Percentiles rank a stretch among this genome's conserved stretches.
These are phyloP conservation scores for Falco rusticolus DNA, from an alignment of 2,797 vertebrate species.

Conservation along the genomic window DNA sequence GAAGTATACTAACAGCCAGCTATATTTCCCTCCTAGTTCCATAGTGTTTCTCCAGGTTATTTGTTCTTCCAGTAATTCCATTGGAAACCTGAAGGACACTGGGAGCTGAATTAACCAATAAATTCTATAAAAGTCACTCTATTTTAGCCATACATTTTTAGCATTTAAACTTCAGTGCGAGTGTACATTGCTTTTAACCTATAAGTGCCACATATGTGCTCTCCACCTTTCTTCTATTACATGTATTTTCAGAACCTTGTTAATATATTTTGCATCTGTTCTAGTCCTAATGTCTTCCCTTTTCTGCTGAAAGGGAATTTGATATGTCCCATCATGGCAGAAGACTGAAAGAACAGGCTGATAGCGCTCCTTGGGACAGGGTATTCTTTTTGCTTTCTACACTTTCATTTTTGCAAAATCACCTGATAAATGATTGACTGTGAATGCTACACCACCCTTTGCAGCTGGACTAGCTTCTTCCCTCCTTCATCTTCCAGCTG, in stretches of 20 bases:
- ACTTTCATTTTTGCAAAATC: background rate
- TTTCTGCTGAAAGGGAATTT: background rate
- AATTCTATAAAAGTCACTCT: background rate
- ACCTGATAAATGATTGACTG: background rate
- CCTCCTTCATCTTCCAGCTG: background rate
- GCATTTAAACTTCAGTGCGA: background rate
- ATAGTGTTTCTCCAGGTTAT: background rate
- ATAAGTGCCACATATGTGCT: background rate
- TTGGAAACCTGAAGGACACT: background rate
- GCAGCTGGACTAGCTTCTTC: background rate
- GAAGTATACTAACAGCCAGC: background rate
- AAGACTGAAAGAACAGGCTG: background rate
- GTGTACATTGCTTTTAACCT: background rate
- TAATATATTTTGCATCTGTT: background rate
- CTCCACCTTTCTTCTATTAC: background rate
- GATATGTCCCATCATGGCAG: background rate
- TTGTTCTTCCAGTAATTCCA: background rate
- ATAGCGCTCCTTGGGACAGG: rapidly evolving
- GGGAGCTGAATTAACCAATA: rapidly evolving
- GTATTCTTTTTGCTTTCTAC: background rate
- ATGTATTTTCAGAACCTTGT: background rate
- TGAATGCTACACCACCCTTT: background rate
- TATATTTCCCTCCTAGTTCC: background rate
- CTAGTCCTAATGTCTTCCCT: background rate
- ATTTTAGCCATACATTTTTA: background rate